Conservation (phyloP, 2,113 vertebrate genomes). For the Colinus virginianus region DNA sequence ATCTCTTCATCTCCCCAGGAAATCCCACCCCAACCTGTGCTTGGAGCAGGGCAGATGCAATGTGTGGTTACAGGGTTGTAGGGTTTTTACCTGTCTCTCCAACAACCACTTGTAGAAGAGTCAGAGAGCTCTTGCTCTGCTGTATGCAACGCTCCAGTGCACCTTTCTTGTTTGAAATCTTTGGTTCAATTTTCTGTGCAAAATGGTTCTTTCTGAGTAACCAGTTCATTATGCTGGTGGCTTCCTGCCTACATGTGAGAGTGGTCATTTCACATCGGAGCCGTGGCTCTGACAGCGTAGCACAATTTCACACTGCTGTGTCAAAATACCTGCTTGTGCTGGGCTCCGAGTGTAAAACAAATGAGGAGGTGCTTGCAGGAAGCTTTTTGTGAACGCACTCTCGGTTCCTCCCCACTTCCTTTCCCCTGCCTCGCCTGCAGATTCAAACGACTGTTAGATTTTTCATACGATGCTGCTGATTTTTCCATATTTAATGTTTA, state of each 20-base stretch:
- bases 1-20: background rate
- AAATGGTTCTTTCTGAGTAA: background rate
- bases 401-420: background rate
- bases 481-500: conserved; percentile 21
- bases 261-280: rapidly evolving
- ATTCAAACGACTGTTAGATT: background rate
- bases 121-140: background rate
- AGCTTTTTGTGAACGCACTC: background rate
- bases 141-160: background rate
- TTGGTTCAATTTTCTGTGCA: background rate
- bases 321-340: background rate
- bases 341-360: background rate
- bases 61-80: background rate
- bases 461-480: background rate
- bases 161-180: background rate
- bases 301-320: background rate
- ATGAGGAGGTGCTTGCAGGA: background rate
- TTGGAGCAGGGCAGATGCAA: background rate
- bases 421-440: background rate
- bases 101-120: background rate
- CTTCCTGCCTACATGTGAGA: background rate
- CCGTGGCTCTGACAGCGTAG: background rate
- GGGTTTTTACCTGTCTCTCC: background rate
- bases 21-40: background rate
- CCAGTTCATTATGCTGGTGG: background rate